Evolutionary conservation across 1,140 invertebrate species (phyloP), one percentile per base, ranked within the genome.

Genomic region (Atta texana): DNA sequence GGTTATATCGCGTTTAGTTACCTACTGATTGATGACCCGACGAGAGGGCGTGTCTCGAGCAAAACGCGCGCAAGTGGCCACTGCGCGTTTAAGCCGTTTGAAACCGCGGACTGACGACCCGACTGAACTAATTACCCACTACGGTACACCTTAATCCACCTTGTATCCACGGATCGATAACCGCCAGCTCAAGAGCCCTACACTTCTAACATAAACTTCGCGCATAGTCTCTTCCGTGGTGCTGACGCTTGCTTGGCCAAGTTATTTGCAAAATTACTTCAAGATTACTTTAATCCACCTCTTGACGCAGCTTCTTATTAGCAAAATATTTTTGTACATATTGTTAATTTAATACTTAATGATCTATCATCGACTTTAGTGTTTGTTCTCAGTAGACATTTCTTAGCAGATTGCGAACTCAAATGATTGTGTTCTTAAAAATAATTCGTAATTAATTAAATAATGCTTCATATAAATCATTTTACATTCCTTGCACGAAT

Each of bases 11-110:
- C 68, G 71, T 82, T 87, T 89, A 89, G 87, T 78, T 78, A 66
- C 75, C 84, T 87, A 86, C 86, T 86, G 89, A 90, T 89, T 78
- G 80, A 91, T 85, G 89, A 82, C 82, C 75, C 61, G 85, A 88
- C 49, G 75, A 88, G 61, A 77, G n/a, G 31, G 80, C 55, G 64
- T 24, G 72, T 84, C 75, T 57, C 53, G 24, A 21, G 63, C 86
- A 77, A 85, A 89, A 86, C 57, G 78, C 77, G 71, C 61, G 86
- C 77, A 8, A 87, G 21, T 72, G 81, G 88, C 59, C 76, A 86
- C 84, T 71, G 55, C 80, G 24, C 87, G 72, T 71, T 87, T 87
- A 87, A 89, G 85, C 77, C 31, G 53, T 59, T 82, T 34, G 59
- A 66, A 84, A 89, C 85, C 72, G 63, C 66, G 57, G 77, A 44